phyloP scores from a whole-genome alignment of 2,888 invertebrate genomes.

The Griposia aprilina region DNA sequence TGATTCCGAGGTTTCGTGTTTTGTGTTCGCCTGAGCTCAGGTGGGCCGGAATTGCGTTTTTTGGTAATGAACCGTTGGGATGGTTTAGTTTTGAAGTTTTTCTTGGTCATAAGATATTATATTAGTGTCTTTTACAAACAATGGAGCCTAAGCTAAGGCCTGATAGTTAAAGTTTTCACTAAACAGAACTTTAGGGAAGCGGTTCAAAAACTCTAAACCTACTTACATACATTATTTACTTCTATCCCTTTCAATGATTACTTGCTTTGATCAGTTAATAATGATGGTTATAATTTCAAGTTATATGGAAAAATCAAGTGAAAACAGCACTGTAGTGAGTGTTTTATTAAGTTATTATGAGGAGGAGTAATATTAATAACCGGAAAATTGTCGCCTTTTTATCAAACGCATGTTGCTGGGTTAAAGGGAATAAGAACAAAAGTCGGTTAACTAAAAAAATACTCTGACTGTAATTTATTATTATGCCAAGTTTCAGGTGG shows the following conservation, averaged over 20 bases:
- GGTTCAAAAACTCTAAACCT: background rate
- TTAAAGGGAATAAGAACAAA: background rate
- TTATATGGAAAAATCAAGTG: conserved; percentile 13
- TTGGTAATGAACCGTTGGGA: conserved; percentile 21
- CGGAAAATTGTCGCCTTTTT: background rate
- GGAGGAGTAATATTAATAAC: conserved; percentile 20
- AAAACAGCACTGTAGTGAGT: conserved; percentile 1
- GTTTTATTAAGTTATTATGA: conserved; percentile 5
- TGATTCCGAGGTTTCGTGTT: conserved; percentile 49
- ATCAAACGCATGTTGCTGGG: background rate
- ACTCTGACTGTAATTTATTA: background rate
- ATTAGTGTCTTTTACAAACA: background rate
- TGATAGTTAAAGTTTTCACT: background rate
- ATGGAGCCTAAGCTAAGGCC: too few species aligned
- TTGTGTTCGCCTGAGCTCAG: conserved; percentile 40
- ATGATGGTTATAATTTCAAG: conserved; percentile 10
- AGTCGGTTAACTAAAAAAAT: background rate
- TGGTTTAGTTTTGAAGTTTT: background rate
- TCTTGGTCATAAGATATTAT: background rate
- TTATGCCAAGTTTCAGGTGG: background rate
- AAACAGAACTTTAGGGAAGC: background rate
- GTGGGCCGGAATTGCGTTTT: conserved; percentile 46
- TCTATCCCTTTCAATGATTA: background rate
- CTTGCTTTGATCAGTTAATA: conserved; percentile 3
- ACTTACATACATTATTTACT: background rate